Evolutionary conservation across 1,140 invertebrate species (phyloP).

Genomic region (Babylonia areolata): DNA sequence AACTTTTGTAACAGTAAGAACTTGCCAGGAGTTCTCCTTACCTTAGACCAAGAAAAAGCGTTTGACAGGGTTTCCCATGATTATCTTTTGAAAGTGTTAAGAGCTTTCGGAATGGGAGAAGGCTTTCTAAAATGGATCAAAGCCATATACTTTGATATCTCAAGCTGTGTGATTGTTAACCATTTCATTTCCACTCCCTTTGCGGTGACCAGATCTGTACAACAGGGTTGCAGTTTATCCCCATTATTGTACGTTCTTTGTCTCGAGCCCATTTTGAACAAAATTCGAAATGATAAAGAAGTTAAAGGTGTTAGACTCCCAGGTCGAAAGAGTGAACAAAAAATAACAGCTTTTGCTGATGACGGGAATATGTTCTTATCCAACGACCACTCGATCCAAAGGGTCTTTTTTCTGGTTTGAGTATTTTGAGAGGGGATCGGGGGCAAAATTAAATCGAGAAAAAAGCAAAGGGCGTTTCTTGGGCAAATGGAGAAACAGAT

Average conservation of each 20-base stretch:
- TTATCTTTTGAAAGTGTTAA: slow-evolving; percentile 31
- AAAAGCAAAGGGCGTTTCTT: slow-evolving; percentile 54
- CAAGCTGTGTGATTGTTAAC: slow-evolving; percentile 35
- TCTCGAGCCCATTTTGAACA: slow-evolving; percentile 60
- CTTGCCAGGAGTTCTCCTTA: slow-evolving; percentile 9
- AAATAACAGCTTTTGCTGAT: slow-evolving; percentile 56
- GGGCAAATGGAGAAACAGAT: slow-evolving; percentile 54
- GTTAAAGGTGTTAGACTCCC: background rate
- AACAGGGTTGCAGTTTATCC: slow-evolving; percentile 73
- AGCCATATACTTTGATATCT: slow-evolving; percentile 27
- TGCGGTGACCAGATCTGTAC: slow-evolving; percentile 61
- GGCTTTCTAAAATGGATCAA: slow-evolving; percentile 42
- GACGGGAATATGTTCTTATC: slow-evolving; percentile 49
- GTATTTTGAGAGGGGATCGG: slow-evolving; percentile 49
- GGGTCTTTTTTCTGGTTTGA: slow-evolving; percentile 41
- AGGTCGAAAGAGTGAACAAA: slow-evolving; percentile 33
- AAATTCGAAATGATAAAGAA: slow-evolving; percentile 18
- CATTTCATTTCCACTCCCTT: slow-evolving; percentile 51
- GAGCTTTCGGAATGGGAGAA: slow-evolving; percentile 38
- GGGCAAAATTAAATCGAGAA: slow-evolving; percentile 50
- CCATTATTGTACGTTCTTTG: slow-evolving; percentile 73
- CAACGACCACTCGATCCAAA: slow-evolving; percentile 35
- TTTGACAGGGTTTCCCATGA: slow-evolving; percentile 38
- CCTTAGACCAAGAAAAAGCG: slow-evolving; percentile 40
- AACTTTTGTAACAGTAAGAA: slow-evolving; percentile 41